Conservation (phyloP, 2,797 vertebrate species). For the Epinephelus malabaricus region DNA sequence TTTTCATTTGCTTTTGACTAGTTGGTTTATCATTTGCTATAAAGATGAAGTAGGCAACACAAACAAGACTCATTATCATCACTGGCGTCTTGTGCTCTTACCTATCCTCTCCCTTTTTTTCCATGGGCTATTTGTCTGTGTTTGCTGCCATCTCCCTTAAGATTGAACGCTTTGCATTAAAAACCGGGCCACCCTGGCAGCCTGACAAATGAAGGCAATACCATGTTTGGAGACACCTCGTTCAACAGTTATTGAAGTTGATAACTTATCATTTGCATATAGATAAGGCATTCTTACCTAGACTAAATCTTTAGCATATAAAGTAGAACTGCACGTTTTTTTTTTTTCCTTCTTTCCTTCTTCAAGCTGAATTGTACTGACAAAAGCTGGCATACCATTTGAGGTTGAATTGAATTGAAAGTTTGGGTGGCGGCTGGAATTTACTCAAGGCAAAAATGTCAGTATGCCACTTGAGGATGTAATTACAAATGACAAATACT, state of each 20-base stretch:
- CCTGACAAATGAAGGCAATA: slow-evolving; percentile 83
- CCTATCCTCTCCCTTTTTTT: slow-evolving; percentile 54
- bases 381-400: slow-evolving; percentile 70
- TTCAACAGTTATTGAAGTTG: slow-evolving; percentile 86
- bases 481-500: slow-evolving; percentile 77
- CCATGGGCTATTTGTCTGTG: slow-evolving; percentile 71
- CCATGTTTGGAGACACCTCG: slow-evolving; percentile 81
- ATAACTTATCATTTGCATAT: slow-evolving; percentile 88
- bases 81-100: slow-evolving; percentile 58
- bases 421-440: slow-evolving; percentile 59
- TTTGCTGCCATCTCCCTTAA: slow-evolving; percentile 76
- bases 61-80: slow-evolving; percentile 74
- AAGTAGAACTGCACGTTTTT: slow-evolving; percentile 77
- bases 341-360: slow-evolving; percentile 59
- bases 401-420: slow-evolving; percentile 68
- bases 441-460: slow-evolving; percentile 51
- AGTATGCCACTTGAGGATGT: slow-evolving; percentile 64
- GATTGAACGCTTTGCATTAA: slow-evolving; percentile 81
- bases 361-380: slow-evolving; percentile 68
- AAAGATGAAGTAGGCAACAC: slow-evolving; percentile 72
- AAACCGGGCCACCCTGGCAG: slow-evolving; percentile 78
- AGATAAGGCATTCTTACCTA: slow-evolving; percentile 86
- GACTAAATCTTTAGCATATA: slow-evolving; percentile 85
- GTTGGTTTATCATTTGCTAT: slow-evolving; percentile 70
- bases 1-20: slow-evolving; percentile 69